Conservation (phyloP, 1,140 invertebrate species). For the Brachionus manjavacas region DNA sequence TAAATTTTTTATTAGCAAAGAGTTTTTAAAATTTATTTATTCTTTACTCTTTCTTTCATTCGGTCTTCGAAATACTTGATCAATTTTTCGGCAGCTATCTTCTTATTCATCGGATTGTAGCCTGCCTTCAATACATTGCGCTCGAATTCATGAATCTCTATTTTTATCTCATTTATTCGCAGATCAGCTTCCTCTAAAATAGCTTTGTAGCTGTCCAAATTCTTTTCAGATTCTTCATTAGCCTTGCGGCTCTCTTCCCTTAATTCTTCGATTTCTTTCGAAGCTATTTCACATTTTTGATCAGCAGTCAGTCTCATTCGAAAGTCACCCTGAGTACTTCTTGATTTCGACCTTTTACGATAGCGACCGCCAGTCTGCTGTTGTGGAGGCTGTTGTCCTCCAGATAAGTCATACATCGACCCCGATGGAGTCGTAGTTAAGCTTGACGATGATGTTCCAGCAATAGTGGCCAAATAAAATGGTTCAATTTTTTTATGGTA, state of each 20-base stretch:
- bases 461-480: slow-evolving; percentile 45
- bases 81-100: slow-evolving; percentile 56
- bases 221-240: slow-evolving; percentile 55
- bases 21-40: neutral
- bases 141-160: slow-evolving; percentile 56
- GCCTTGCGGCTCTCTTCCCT: slow-evolving; percentile 52
- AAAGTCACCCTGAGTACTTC: slow-evolving; percentile 50
- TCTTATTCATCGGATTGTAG: slow-evolving; percentile 50
- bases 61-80: slow-evolving; percentile 55
- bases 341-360: slow-evolving; percentile 53
- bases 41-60: slow-evolving; percentile 52
- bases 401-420: slow-evolving; percentile 45
- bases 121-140: slow-evolving; percentile 56
- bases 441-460: neutral
- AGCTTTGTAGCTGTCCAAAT: slow-evolving; percentile 55
- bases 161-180: slow-evolving; percentile 54
- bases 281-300: slow-evolving; percentile 57
- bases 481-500: slow-evolving; percentile 54
- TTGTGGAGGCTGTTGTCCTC: neutral
- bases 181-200: slow-evolving; percentile 55
- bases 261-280: slow-evolving; percentile 51
- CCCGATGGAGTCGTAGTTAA: slow-evolving; percentile 44
- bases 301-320: slow-evolving; percentile 52
- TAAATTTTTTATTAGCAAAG: slow-evolving; percentile 43
- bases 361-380: slow-evolving; percentile 44